Evolutionary conservation across 2,888 invertebrate species (phyloP).

Genomic region (Agrotis clavis): DNA sequence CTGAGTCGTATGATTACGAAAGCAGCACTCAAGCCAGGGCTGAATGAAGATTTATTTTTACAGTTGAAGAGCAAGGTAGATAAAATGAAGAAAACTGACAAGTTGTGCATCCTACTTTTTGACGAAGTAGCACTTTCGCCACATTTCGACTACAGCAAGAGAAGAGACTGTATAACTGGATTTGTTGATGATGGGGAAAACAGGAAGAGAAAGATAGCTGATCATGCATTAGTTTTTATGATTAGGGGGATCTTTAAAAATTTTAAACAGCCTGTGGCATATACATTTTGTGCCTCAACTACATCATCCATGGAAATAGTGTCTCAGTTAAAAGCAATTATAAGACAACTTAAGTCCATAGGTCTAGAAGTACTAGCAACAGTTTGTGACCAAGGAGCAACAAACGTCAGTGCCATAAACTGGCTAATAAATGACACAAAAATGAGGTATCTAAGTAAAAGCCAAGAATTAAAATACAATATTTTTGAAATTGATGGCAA

Average conservation of each 20-base stretch:
- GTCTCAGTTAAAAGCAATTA: constrained; percentile 4
- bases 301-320: constrained; percentile 10
- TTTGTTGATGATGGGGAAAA: constrained; percentile 58
- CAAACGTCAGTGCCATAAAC: constrained; percentile 5
- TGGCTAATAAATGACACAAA: constrained; percentile 9
- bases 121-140: constrained; percentile 65
- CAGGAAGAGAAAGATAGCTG: constrained; percentile 54
- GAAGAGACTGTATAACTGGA: constrained; percentile 60
- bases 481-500: constrained; percentile 7
- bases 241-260: constrained; percentile 16
- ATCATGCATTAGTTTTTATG: constrained; percentile 47
- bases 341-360: constrained; percentile 10
- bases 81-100: constrained; percentile 53
- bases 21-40: constrained; percentile 50
- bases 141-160: constrained; percentile 58
- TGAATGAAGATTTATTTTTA: constrained; percentile 60
- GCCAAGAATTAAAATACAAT: neutral
- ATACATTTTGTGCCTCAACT: constrained; percentile 17
- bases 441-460: neutral
- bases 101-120: constrained; percentile 62
- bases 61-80: constrained; percentile 53
- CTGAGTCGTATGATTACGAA: constrained; percentile 37
- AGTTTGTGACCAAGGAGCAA: constrained; percentile 17
- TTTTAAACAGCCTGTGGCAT: constrained; percentile 23
- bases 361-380: constrained; percentile 9